These are phyloP conservation scores for Pyrrhosoma nymphula DNA, from an alignment of 2,888 invertebrate species.

Conservation along the genomic window DNA sequence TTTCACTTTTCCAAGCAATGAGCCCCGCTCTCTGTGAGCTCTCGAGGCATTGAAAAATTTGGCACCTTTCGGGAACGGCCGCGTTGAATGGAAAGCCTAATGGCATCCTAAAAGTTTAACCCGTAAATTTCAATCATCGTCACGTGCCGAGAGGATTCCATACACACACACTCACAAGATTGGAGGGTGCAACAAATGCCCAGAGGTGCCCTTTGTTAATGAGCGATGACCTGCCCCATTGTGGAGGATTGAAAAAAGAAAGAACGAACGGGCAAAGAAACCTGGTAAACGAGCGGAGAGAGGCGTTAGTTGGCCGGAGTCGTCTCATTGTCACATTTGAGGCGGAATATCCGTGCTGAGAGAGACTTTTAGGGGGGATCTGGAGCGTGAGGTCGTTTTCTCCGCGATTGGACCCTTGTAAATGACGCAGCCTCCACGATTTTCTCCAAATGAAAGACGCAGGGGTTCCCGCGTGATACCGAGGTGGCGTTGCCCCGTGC, in stretches of 20 bases:
- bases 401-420: neutral
- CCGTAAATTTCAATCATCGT: conserved; percentile 14
- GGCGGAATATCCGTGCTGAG: too few relatives aligned
- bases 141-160: neutral
- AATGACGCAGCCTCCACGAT: too few relatives aligned
- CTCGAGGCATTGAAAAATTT: neutral
- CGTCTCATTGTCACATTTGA: neutral
- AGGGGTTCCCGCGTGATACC: too few relatives aligned
- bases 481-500: too few relatives aligned
- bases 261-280: neutral
- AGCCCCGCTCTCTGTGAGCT: neutral
- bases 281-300: neutral
- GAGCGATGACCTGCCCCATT: neutral
- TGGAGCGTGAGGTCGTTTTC: too few relatives aligned
- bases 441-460: too few relatives aligned
- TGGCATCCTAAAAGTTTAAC: neutral
- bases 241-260: neutral
- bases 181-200: neutral
- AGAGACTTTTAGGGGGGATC: too few relatives aligned
- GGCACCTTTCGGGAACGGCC: neutral
- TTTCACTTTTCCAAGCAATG: conserved; percentile 12
- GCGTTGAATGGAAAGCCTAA: neutral
- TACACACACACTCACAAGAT: neutral
- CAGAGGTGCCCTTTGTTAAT: neutral
- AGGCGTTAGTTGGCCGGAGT: too few relatives aligned